Conservation (phyloP, 2,888 invertebrate species). For the Pandemis corylana region DNA sequence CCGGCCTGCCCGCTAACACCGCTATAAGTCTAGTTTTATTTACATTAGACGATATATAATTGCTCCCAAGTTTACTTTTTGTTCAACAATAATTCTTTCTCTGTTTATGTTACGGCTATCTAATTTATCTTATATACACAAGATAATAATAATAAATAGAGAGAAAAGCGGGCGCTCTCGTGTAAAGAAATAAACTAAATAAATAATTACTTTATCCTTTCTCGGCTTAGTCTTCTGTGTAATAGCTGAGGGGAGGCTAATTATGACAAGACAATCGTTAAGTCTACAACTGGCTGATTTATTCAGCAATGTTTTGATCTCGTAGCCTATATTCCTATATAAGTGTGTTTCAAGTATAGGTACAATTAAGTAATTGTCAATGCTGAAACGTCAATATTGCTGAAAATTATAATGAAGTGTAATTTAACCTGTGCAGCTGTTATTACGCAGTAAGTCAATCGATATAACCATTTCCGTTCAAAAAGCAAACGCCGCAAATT, state of each 20-base stretch:
- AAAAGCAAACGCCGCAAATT: slow-evolving; percentile 24
- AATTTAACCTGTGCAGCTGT: neutral
- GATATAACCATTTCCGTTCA: slow-evolving; percentile 12
- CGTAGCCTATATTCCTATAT: neutral
- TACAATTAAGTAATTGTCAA: neutral
- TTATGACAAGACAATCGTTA: slow-evolving; percentile 7
- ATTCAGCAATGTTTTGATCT: neutral
- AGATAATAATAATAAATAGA: slow-evolving; percentile 78
- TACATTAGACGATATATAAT: slow-evolving; percentile 66
- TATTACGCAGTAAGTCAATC: neutral
- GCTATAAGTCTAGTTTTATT: slow-evolving; percentile 56
- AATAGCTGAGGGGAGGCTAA: slow-evolving; percentile 68
- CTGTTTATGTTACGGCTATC: slow-evolving; percentile 75
- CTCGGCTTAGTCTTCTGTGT: slow-evolving; percentile 65
- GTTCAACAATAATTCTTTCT: slow-evolving; percentile 74
- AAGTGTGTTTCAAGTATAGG: neutral
- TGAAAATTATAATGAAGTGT: slow-evolving; percentile 1
- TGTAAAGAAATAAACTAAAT: slow-evolving; percentile 72
- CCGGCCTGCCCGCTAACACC: slow-evolving; percentile 8
- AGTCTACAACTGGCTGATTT: neutral
- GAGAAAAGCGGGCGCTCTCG: slow-evolving; percentile 72
- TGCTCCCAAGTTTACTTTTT: slow-evolving; percentile 67
- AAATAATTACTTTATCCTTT: slow-evolving; percentile 65
- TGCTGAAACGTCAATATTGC: neutral
- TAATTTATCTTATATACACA: slow-evolving; percentile 72